phyloP scores from a whole-genome alignment of 2,797 vertebrate genomes.

The Sebastes goodei region DNA sequence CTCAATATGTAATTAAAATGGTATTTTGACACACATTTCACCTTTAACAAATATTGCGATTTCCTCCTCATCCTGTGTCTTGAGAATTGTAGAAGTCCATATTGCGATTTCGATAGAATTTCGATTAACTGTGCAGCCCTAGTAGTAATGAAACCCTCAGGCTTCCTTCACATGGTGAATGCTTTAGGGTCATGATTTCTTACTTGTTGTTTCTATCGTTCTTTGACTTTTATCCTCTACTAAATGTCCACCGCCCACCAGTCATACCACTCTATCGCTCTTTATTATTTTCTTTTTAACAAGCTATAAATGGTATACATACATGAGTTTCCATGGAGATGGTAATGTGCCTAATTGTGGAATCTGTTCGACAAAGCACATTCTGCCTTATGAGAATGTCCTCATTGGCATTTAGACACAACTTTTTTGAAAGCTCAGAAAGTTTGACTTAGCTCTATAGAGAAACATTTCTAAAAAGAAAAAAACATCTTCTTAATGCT shows the following conservation, averaged over 20 bases:
- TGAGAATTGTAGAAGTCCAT: rapidly evolving
- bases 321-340: not conserved
- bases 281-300: not conserved
- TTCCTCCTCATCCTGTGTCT: too few relatives aligned
- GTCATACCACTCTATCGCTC: not conserved
- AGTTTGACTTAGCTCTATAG: not conserved
- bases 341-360: not conserved
- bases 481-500: not conserved
- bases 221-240: not conserved
- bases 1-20: too few relatives aligned
- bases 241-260: not conserved
- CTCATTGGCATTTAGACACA: not conserved
- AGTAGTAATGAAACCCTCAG: not conserved
- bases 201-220: not conserved
- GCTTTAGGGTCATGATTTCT: not conserved
- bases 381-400: not conserved
- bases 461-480: not conserved
- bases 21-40: too few relatives aligned
- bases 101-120: too few relatives aligned
- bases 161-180: not conserved
- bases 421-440: not conserved
- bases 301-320: not conserved
- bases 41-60: too few relatives aligned
- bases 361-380: not conserved
- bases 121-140: rapidly evolving